Evolutionary conservation across 2,113 vertebrate species (phyloP).

Genomic region (Anser brachyrhynchus): DNA sequence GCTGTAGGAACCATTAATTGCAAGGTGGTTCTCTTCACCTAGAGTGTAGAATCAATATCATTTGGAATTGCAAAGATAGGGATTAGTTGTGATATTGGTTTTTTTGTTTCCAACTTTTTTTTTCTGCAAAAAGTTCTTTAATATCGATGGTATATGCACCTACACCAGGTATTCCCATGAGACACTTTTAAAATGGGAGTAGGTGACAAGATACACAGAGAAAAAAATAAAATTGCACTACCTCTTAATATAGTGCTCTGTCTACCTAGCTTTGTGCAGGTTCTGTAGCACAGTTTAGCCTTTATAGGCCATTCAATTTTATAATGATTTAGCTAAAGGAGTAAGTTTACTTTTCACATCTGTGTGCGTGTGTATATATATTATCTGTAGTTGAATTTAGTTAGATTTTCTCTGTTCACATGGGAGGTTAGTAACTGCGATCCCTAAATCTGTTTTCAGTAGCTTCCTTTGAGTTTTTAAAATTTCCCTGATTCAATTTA

Average conservation of each 20-base stretch:
- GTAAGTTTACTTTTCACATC: not conserved
- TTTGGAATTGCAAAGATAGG: not conserved
- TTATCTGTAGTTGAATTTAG: not conserved
- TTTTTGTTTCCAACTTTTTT: not conserved
- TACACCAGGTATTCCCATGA: not conserved
- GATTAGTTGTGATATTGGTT: not conserved
- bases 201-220: not conserved
- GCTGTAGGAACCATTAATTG: not conserved
- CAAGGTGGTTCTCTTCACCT: not conserved
- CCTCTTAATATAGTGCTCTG: not conserved
- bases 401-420: not conserved
- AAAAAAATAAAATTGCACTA: rapidly evolving
- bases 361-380: not conserved
- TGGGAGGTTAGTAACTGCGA: not conserved
- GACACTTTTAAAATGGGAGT: not conserved
- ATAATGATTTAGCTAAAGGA: not conserved
- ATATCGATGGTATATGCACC: not conserved
- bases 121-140: not conserved
- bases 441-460: not conserved
- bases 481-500: not conserved
- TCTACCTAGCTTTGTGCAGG: not conserved
- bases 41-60: not conserved
- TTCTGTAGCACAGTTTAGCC: not conserved
- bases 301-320: not conserved
- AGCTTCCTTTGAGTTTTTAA: not conserved